phyloP scores from a whole-genome alignment of 2,113 vertebrate genomes.

The Sminthopsis crassicaudata region DNA sequence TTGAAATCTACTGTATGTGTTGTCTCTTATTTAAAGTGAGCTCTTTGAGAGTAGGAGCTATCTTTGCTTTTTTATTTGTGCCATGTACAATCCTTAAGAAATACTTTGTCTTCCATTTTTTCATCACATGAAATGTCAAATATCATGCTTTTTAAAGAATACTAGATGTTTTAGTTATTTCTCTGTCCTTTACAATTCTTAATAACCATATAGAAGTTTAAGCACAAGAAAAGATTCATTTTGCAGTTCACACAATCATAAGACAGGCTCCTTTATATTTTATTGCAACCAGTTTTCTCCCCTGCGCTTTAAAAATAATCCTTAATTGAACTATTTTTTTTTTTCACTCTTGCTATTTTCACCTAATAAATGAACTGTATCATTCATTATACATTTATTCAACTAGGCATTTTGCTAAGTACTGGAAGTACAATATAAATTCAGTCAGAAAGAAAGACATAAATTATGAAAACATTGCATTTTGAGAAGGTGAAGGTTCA shows the following conservation, averaged over 20 bases:
- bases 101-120: neutral
- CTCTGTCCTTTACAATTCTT: constrained; percentile 10
- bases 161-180: constrained; percentile 26
- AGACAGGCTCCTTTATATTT: neutral
- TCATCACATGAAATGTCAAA: constrained; percentile 4
- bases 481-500: neutral
- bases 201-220: constrained; percentile 26
- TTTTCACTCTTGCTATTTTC: neutral
- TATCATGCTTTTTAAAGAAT: constrained; percentile 29
- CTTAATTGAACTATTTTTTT: neutral
- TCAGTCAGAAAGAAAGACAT: neutral
- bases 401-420: neutral
- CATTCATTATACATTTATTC: neutral
- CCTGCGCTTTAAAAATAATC: neutral
- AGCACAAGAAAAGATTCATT: constrained; percentile 10
- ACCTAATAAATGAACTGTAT: neutral
- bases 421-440: neutral
- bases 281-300: neutral
- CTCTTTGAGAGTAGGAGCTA: neutral
- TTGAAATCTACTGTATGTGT: neutral
- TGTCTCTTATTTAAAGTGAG: neutral
- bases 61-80: neutral
- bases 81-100: neutral
- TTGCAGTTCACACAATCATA: neutral
- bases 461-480: neutral